Evolutionary conservation across 2,888 invertebrate species (phyloP), one percentile per base, ranked within the genome.

Genomic region (Chymomyza procnemis): DNA sequence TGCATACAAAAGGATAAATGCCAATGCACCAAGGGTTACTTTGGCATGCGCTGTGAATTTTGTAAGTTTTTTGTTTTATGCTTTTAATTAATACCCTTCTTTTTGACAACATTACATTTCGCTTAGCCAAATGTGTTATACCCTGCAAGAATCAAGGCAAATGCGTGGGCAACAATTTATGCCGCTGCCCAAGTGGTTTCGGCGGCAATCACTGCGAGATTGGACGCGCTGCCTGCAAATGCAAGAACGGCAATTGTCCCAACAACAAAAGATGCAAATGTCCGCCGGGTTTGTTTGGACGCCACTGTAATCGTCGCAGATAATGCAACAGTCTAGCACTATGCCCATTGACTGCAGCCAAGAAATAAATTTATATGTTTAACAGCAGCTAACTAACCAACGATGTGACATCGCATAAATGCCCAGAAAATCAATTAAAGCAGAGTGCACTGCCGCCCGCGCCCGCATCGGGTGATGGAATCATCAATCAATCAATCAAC

Each of bases 1-100:
- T 98, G 98, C 89, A 94, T 97, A 80, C 97, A 97, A 90, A 97
- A 97, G 90, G 97, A 98, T 90, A 96, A 95, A 26, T 98, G 98
- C 88, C 95, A 96, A 82, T 98, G 98, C 91, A 94, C 96, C 0
- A 96, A 95, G 89, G 98, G 98, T 54, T 98, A 96, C 90, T 97
- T 96, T 88, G 98, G 98, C 67, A 92, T 95, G 59, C 94, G 95
- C 67, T 98, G 97, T 91, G 97, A 97, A 93, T 96, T 95, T 91
- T 97, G 97, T 97, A 92, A 95, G 96, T 93, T 61, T 14, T 9
- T 60, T 19, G 14, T 48, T 26, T 58, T 41, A 55, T 63, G n/a
- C n/a, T n/a, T n/a, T n/a, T n/a, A n/a, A n/a, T n/a, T n/a, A n/a
- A n/a, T n/a, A n/a, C n/a, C n/a, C n/a, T n/a, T n/a, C n/a, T n/a